These are phyloP conservation scores for Caenorhabditis tropicalis DNA, from an alignment of 1,140 invertebrate species.

Conservation along the genomic window DNA sequence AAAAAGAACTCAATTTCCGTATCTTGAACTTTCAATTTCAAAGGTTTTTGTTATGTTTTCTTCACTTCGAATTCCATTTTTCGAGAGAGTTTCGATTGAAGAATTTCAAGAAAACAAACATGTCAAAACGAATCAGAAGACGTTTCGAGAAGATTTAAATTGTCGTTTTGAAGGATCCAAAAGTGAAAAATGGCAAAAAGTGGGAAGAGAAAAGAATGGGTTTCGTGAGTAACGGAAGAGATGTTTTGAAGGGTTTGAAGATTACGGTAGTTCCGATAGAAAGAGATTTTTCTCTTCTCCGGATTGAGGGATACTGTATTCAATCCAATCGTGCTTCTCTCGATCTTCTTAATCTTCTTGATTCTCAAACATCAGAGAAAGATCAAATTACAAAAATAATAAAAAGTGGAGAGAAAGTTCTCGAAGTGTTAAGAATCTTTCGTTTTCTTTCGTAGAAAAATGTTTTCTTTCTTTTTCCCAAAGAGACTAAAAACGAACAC, in stretches of 20 bases:
- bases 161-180: not conserved
- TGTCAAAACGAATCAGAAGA: constrained; percentile 5
- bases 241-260: no score
- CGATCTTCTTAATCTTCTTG: no score
- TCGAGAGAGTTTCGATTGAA: not conserved
- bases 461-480: not conserved
- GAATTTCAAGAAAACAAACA: not conserved
- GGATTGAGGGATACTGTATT: no score
- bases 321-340: no score
- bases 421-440: no score
- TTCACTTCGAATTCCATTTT: not conserved
- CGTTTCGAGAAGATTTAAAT: not conserved
- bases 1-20: not conserved
- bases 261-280: no score
- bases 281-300: no score
- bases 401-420: not conserved
- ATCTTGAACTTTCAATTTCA: not conserved
- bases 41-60: not conserved
- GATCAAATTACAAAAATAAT: no score
- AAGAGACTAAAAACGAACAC: not conserved
- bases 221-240: no score
- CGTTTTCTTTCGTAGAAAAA: not conserved
- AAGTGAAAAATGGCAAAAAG: not conserved
- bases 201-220: no score
- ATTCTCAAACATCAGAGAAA: no score